Evolutionary conservation across 2,113 vertebrate species (phyloP), one percentile per base, ranked within the genome.

Genomic region (Ophthalmolycus amberensis): DNA sequence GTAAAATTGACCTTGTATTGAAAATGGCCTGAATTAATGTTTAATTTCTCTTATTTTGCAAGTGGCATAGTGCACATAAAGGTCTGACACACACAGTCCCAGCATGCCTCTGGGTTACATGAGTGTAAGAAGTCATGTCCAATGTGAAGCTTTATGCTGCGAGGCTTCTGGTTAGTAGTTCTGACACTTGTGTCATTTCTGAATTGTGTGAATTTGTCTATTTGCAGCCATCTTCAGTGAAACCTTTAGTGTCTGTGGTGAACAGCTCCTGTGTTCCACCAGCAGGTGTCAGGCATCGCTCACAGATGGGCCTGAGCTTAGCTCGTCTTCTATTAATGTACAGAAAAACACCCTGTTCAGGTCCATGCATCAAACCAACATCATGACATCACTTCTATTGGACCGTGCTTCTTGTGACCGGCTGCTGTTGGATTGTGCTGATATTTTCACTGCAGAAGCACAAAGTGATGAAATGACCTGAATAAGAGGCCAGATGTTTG

Each of bases 261-360:
- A 52, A 27, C 38, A 48, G 5, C 15, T 52, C 6, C 32, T 40
- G 25, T 60, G 18, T 44, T 63, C 29, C 66, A 70, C 44, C 80
- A 76, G 56, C 59, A 77, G 80, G 63, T 25, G 67, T 54, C 73
- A 71, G 46, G 15, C 6, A 42, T 20, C 0, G 18, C 27, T 58
- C 58, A 76, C 6, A 70, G 42, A 56, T 54, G 12, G 32, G 32
- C 32, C 32, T 32, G 32, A 32, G 29, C 16, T 32, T 7, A 7
- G 44, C 16, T 74, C 16, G 9, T 27, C 0, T 27, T 14, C 50
- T 52, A n/a, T 56, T 14, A 15, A 16, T 16, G 14, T 15, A 46
- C 14, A 46, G 16, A 46, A 46, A 1, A 48, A 48, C 46, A 16
- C 46, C 5, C 46, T 18, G 46, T 10, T 48, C 4, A 15, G 18